Conservation (phyloP, 2,797 vertebrate species). For the Rousettus madagascariensis region DNA sequence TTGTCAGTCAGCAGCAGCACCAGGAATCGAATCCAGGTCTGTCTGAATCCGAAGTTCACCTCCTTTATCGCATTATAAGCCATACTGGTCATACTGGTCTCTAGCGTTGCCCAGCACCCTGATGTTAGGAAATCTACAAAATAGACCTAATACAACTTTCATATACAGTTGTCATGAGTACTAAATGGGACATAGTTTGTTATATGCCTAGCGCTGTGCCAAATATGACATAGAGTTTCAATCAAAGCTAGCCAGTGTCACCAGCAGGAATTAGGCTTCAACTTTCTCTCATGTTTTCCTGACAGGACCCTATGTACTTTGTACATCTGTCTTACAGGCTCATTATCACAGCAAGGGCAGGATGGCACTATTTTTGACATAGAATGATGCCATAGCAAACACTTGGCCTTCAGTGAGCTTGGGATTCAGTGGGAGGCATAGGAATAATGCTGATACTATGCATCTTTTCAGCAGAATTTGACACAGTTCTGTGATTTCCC, state of each 20-base stretch:
- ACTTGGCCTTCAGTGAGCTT: background rate
- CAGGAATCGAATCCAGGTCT: background rate
- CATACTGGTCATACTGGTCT: background rate
- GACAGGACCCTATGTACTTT: background rate
- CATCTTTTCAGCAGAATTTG: background rate
- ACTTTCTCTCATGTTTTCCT: background rate
- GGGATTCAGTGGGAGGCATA: background rate
- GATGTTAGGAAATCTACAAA: background rate
- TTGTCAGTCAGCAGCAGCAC: background rate
- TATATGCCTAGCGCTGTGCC: background rate
- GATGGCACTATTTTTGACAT: background rate
- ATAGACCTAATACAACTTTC: background rate
- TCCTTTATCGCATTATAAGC: background rate
- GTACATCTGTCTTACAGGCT: background rate
- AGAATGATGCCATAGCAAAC: background rate
- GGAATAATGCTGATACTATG: background rate
- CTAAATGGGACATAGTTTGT: background rate
- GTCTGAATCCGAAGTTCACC: background rate
- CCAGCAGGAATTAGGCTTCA: background rate
- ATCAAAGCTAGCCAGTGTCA: background rate
- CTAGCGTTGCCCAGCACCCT: background rate
- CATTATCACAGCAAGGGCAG: background rate
- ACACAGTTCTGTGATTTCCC: background rate
- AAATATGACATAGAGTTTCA: background rate
- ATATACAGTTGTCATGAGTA: background rate